These are phyloP conservation scores for Drosophila emarginata DNA, from an alignment of 2,888 invertebrate species.

Conservation along the genomic window DNA sequence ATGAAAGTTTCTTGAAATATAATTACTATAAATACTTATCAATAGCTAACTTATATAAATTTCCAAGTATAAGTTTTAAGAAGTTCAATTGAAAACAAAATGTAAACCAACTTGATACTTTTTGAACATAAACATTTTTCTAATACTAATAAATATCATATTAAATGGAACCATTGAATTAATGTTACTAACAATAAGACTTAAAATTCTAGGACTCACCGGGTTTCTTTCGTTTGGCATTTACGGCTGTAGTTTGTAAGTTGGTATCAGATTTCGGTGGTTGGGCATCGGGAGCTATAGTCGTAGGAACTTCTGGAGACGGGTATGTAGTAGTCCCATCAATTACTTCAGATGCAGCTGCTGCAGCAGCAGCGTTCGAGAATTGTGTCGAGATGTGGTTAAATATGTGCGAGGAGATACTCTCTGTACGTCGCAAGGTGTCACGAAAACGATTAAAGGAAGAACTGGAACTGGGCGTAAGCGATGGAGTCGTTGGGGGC, in stretches of 20 bases:
- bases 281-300: conserved; percentile 16
- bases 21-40: too few relatives aligned
- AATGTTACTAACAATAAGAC: too few relatives aligned
- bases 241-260: conserved; percentile 22
- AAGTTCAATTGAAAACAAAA: too few relatives aligned
- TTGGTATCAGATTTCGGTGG: neutral
- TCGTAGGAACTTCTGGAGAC: conserved; percentile 42
- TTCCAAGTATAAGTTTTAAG: too few relatives aligned
- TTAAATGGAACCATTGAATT: too few relatives aligned
- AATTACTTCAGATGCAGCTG: conserved; percentile 72
- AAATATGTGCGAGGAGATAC: conserved; percentile 79
- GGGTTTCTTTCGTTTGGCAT: conserved; percentile 65
- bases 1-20: too few relatives aligned
- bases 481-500: conserved; percentile 37
- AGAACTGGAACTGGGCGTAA: conserved; percentile 51
- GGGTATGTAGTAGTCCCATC: conserved; percentile 70
- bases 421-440: conserved; percentile 81
- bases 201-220: too few relatives aligned
- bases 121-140: neutral
- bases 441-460: conserved; percentile 81
- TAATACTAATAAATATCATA: too few relatives aligned
- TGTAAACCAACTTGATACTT: neutral
- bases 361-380: conserved; percentile 76
- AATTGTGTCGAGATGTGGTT: conserved; percentile 78
- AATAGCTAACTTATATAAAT: too few relatives aligned